These are phyloP conservation scores for Sceloporus undulatus DNA, from an alignment of 2,113 vertebrate genomes.

Conservation along the genomic window DNA sequence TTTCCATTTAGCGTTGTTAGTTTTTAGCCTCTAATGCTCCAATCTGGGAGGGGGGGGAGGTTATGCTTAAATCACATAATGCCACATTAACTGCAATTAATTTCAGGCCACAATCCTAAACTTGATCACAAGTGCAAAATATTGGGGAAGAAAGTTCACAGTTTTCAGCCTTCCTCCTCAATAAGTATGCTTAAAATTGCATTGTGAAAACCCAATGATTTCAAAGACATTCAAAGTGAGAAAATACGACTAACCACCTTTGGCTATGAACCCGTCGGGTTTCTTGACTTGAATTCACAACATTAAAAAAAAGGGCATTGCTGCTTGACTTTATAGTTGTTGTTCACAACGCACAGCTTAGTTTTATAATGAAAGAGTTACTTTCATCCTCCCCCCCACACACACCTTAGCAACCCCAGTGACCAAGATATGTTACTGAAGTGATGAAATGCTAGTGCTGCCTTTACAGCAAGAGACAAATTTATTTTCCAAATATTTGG, in stretches of 20 bases:
- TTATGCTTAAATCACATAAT: not conserved
- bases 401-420: too few relatives aligned
- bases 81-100: not conserved
- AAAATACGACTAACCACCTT: not conserved
- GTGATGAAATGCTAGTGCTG: not conserved
- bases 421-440: conserved; percentile 6
- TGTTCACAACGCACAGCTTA: conserved; percentile 29
- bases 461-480: conserved; percentile 51
- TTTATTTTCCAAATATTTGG: not conserved
- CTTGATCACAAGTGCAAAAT: not conserved
- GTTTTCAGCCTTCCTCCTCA: not conserved
- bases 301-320: not conserved
- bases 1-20: not conserved
- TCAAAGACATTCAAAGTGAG: not conserved
- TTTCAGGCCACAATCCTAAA: not conserved
- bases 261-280: not conserved
- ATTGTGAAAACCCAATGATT: not conserved
- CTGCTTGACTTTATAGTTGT: not conserved
- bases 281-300: conserved; percentile 10
- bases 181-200: not conserved
- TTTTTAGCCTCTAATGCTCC: not conserved
- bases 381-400: not conserved
- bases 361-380: conserved; percentile 37
- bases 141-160: not conserved
- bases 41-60: not conserved